Conservation (phyloP, 2,888 invertebrate species). For the Drosophila putrida region DNA sequence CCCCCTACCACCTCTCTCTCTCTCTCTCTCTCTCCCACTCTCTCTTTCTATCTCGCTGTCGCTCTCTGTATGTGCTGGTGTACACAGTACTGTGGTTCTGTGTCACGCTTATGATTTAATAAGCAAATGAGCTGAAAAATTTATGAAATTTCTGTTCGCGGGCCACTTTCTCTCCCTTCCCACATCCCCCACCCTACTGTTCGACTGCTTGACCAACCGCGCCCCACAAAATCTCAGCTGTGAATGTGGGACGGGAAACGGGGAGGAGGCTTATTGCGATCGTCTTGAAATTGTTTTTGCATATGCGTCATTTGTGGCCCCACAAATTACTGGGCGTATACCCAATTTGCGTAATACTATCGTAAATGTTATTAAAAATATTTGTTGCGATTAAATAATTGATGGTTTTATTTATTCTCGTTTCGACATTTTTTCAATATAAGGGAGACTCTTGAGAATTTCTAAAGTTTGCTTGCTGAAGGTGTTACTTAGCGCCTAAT, state of each 20-base stretch:
- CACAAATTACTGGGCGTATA: conserved; percentile 70
- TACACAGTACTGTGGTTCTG: conserved; percentile 39
- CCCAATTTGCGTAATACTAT: conserved; percentile 55
- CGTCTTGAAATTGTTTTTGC: conserved; percentile 37
- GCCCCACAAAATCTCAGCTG: conserved; percentile 60
- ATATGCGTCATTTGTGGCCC: conserved; percentile 63
- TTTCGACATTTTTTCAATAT: conserved; percentile 19
- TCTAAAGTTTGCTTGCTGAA: background rate
- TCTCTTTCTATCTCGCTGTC: background rate
- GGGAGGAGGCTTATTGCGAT: conserved; percentile 9
- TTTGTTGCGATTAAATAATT: conserved; percentile 42
- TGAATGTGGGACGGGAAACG: background rate
- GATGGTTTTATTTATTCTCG: conserved; percentile 19
- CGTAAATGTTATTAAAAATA: conserved; percentile 42
- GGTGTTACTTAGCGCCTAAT: conserved; percentile 20
- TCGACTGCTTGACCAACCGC: conserved; percentile 59
- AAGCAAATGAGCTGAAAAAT: conserved; percentile 82
- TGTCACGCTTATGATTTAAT: conserved; percentile 82
- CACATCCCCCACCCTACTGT: background rate
- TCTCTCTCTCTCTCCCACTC: background rate
- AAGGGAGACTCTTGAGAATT: background rate
- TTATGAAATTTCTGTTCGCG: conserved; percentile 71
- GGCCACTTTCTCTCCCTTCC: conserved; percentile 10
- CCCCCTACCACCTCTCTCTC: background rate
- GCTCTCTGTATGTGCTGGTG: background rate